phyloP scores from a whole-genome alignment of 35 echinoderm and acorn worm species.

The Stichopus chloronotus region DNA sequence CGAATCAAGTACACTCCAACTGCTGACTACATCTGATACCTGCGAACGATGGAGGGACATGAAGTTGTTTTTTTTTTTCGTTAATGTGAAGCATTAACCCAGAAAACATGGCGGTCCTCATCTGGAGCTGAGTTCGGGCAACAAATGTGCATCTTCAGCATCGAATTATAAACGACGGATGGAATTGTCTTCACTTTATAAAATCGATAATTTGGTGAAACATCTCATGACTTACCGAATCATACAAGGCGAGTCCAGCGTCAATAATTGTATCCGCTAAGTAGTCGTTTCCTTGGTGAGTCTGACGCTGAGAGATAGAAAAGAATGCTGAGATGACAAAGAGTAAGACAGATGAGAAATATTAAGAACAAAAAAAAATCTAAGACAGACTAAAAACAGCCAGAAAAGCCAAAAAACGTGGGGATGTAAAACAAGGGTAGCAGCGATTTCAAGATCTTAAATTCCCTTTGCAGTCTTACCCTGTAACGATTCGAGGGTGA shows the following conservation, averaged over 20 bases:
- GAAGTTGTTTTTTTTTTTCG: not conserved
- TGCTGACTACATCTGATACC: not conserved
- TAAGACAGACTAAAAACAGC: not conserved
- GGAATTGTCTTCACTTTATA: constrained; percentile 22
- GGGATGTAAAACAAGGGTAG: not conserved
- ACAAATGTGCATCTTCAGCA: constrained; percentile 23
- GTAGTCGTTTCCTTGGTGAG: constrained; percentile 56
- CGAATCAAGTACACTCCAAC: constrained; percentile 17
- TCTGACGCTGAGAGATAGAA: constrained; percentile 45
- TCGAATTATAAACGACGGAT: not conserved
- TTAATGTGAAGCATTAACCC: constrained; percentile 33
- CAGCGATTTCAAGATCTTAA: not conserved
- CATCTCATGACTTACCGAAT: constrained; percentile 50
- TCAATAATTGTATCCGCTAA: constrained; percentile 49
- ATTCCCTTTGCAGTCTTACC: not conserved
- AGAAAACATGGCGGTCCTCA: not conserved
- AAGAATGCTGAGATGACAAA: not conserved
- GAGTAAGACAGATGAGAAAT: no score
- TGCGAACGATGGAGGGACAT: not conserved
- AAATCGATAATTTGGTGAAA: constrained; percentile 32
- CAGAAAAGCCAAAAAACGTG: not conserved
- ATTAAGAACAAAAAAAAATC: not conserved
- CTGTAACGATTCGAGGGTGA: not conserved
- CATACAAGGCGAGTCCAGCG: not conserved
- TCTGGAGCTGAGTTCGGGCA: not conserved